phyloP scores from a whole-genome alignment of 2,888 invertebrate genomes.

The Podotricha telesiphe region DNA sequence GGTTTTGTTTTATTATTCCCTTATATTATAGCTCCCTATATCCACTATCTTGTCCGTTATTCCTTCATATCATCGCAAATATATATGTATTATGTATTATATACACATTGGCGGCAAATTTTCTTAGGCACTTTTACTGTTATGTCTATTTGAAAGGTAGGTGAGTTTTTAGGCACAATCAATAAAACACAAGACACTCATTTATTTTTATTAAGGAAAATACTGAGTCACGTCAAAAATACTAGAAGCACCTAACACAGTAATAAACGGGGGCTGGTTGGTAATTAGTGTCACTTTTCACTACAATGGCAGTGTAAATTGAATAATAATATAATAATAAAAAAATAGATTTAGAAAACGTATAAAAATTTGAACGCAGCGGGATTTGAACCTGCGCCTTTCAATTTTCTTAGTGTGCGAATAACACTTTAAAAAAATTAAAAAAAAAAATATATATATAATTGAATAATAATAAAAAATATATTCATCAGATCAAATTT shows the following conservation, averaged over 20 bases:
- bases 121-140: conserved; percentile 28
- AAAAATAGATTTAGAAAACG: too few species aligned
- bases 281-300: conserved; percentile 4
- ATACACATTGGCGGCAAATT: conserved; percentile 28
- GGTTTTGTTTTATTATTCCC: conserved; percentile 19
- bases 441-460: too few species aligned
- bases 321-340: too few species aligned
- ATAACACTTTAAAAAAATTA: too few species aligned
- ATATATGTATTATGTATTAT: conserved; percentile 33
- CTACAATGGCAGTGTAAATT: conserved; percentile 5
- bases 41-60: conserved; percentile 6
- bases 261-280: conserved; percentile 7
- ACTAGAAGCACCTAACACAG: conserved; percentile 14
- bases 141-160: conserved; percentile 26
- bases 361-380: too few species aligned
- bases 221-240: conserved; percentile 12
- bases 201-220: conserved; percentile 1
- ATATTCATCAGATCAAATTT: neutral
- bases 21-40: conserved; percentile 8
- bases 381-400: too few species aligned
- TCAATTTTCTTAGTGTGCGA: too few species aligned
- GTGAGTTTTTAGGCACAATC: conserved; percentile 36
- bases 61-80: conserved; percentile 25
- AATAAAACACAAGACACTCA: conserved; percentile 20
- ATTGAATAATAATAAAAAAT: too few species aligned